Conservation (phyloP, 2,113 vertebrate species). For the Murina feae region DNA sequence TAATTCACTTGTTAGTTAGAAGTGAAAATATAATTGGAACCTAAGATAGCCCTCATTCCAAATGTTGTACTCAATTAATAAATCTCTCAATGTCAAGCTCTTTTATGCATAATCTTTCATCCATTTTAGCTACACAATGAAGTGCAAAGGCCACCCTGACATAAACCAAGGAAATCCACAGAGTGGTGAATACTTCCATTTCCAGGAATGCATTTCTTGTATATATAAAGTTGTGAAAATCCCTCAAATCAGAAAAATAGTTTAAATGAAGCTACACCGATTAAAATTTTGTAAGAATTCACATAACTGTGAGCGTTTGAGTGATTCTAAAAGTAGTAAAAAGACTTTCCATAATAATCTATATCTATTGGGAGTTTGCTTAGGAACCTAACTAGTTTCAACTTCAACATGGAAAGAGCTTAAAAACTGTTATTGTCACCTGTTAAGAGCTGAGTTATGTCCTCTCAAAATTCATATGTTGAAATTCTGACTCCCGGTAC, state of each 20-base stretch:
- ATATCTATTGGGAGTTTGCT: not conserved
- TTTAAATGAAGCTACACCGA: not conserved
- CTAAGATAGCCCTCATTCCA: not conserved
- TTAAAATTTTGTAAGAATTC: not conserved
- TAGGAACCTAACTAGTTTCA: not conserved
- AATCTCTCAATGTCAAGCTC: not conserved
- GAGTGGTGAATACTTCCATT: not conserved
- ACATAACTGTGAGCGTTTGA: not conserved
- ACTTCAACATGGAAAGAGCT: not conserved
- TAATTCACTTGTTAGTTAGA: not conserved
- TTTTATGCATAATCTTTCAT: not conserved
- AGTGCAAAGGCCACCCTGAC: not conserved
- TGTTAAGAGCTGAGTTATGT: not conserved
- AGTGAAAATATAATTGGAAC: slow-evolving; percentile 7
- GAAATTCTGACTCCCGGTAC: not conserved
- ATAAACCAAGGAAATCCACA: not conserved
- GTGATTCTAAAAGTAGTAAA: not conserved
- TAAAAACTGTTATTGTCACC: not conserved
- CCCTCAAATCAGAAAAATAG: not conserved
- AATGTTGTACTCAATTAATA: not conserved
- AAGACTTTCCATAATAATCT: not conserved
- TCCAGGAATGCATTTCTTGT: not conserved
- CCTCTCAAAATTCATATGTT: not conserved
- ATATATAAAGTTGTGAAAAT: not conserved
- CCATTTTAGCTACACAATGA: not conserved